Percentiles rank a stretch among this genome's conserved stretches.
Evolutionary conservation across 2,797 vertebrate genomes (phyloP).

Genomic region (Linurgus olivaceus): DNA sequence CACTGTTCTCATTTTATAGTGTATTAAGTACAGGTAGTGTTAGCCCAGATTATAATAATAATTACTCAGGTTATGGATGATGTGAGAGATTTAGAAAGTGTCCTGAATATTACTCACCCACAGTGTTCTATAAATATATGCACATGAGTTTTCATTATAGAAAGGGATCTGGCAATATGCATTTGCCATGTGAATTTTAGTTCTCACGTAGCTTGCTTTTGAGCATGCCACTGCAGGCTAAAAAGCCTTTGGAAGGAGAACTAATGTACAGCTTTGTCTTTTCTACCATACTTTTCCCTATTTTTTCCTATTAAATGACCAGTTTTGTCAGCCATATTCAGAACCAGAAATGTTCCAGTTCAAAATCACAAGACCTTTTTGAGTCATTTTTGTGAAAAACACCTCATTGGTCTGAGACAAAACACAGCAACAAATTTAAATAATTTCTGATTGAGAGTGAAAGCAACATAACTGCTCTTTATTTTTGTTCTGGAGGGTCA

Average conservation of each 20-base stretch:
- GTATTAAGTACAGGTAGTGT: neutral
- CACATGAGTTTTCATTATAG: neutral
- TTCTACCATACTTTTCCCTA: neutral
- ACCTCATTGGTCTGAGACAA: neutral
- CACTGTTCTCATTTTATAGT: neutral
- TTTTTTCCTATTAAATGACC: neutral
- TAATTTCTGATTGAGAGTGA: neutral
- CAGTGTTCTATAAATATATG: neutral
- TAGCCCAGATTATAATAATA: neutral
- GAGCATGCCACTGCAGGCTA: neutral
- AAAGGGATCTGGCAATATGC: neutral
- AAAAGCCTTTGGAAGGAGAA: neutral
- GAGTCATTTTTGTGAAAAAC: neutral
- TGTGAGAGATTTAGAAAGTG: neutral
- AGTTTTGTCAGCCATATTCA: neutral
- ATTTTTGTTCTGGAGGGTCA: fast-evolving
- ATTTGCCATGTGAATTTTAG: neutral
- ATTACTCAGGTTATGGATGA: neutral
- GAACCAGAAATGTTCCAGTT: neutral
- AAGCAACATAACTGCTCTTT: neutral
- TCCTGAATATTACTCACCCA: neutral
- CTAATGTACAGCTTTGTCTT: neutral
- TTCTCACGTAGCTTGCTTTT: neutral
- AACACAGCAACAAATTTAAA: neutral
- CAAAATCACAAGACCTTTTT: neutral